Evolutionary conservation across 2,797 vertebrate genomes (phyloP).

Genomic region (Pristis pectinata): DNA sequence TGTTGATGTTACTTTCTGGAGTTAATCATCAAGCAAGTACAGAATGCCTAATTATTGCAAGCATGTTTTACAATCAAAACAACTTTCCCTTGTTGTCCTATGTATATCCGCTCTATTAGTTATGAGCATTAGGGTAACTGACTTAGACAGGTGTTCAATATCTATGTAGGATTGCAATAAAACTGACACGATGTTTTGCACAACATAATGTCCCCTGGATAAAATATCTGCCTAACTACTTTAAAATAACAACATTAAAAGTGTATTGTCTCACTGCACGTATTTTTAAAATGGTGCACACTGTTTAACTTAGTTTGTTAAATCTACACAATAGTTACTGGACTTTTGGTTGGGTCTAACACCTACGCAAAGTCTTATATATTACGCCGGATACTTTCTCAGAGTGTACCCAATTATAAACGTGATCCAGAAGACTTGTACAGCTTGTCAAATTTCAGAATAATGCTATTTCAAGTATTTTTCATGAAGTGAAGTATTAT

Average conservation of each 20-base stretch:
- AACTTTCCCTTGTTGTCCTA: constrained; percentile 25
- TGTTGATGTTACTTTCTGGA: constrained; percentile 33
- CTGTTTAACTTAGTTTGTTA: neutral
- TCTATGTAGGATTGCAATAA: neutral
- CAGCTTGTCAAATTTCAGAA: neutral
- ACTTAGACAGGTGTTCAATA: neutral
- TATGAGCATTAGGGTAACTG: neutral
- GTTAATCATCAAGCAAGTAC: constrained; percentile 30
- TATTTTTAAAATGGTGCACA: neutral
- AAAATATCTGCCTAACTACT: neutral
- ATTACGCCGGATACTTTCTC: neutral
- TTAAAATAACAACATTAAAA: neutral
- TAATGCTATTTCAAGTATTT: neutral
- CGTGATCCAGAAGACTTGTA: no score
- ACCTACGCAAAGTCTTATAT: no score
- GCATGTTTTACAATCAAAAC: constrained; percentile 29
- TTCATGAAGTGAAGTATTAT: neutral
- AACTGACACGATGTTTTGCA: neutral
- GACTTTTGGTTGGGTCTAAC: neutral
- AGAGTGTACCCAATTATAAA: neutral
- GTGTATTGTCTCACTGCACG: neutral
- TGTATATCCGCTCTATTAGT: neutral
- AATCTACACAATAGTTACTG: neutral
- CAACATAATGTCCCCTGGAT: neutral
- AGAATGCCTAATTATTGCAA: constrained; percentile 27